Base-by-base conservation (phyloP, 1,140 invertebrate genomes). In the Microplitis mediator region DNA sequence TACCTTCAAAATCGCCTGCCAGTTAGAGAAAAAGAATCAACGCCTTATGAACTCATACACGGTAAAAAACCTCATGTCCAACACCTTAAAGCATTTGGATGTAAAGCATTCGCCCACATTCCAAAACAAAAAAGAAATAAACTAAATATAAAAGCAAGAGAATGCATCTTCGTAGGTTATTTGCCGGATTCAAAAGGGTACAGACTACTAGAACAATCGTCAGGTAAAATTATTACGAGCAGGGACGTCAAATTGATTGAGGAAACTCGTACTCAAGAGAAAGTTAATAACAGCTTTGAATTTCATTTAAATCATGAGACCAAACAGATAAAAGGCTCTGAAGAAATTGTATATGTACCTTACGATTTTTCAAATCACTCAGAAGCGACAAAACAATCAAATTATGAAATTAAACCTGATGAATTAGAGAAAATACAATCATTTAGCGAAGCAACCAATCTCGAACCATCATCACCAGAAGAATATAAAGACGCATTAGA, bases 131-230 rank as follows among this genome's bases (percentile, higher is more conserved):
- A 76, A 61, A 69, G 75, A 68, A 9, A 58, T 35, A 83, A 83
- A 72, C 79, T 74, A 75, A 79, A 81, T 61, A 75, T 77, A 31
- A 82, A 79, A 45, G 63, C 76, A 51, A 65, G 68, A 1, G 74
- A 77, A 74, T 45, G 31, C 0, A 75, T 82, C n/a, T 71, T 87
- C 62, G 76, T 87, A 39, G 84, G 85, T 54, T 86, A 79, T 74
- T 36, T 67, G 61, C 72, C 78, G 31, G 73, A 78, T 67, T 69
- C 72, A 4, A 83, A 83, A 58, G 82, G 78, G 51, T 85, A 85
- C 69, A 75, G 80, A 69, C 50, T 86, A 14, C 80, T 76, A 64
- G 66, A 81, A 56, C 73, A 73, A 6, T 71, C 72, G 34, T 79
- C 71, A 36, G 74, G 74, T 23, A 78, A 77, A 67, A 68, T 86